Conservation (phyloP, 2,797 vertebrate species). For the Buphagus erythrorhynchus region DNA sequence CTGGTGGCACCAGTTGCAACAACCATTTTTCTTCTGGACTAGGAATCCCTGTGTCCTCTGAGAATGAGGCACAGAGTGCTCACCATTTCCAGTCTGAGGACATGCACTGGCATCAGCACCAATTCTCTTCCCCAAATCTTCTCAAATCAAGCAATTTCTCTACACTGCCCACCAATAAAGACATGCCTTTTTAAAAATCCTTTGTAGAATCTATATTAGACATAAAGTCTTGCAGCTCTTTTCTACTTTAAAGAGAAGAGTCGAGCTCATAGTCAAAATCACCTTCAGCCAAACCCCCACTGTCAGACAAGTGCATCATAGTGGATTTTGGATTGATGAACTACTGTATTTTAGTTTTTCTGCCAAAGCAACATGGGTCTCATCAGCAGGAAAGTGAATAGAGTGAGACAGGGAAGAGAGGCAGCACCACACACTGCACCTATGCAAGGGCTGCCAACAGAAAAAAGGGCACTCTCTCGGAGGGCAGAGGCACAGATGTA, state of each 20-base stretch:
- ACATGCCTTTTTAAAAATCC: neutral
- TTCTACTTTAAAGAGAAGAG: conserved; percentile 13
- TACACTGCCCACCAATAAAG: neutral
- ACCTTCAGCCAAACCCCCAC: conserved; percentile 68
- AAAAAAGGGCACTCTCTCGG: conserved; percentile 55
- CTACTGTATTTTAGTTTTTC: conserved; percentile 67
- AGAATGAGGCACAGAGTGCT: neutral
- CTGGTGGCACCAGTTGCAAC: neutral
- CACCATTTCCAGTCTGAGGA: neutral
- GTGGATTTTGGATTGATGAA: conserved; percentile 70
- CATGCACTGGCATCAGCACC: neutral
- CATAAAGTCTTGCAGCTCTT: neutral
- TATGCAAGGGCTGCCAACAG: conserved; percentile 67
- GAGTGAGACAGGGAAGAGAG: conserved; percentile 40
- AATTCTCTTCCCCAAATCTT: neutral
- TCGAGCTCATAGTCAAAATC: conserved; percentile 56
- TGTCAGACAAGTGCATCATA: conserved; percentile 61
- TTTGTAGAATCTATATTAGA: neutral
- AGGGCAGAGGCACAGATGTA: conserved; percentile 66
- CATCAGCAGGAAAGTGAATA: conserved; percentile 65
- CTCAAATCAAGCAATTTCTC: neutral
- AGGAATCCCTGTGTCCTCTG: neutral
- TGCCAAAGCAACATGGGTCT: conserved; percentile 72
- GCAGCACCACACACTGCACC: conserved; percentile 32
- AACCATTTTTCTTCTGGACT: neutral